These are phyloP conservation scores for Pungitius pungitius DNA, from an alignment of 2,113 vertebrate species.

Conservation along the genomic window DNA sequence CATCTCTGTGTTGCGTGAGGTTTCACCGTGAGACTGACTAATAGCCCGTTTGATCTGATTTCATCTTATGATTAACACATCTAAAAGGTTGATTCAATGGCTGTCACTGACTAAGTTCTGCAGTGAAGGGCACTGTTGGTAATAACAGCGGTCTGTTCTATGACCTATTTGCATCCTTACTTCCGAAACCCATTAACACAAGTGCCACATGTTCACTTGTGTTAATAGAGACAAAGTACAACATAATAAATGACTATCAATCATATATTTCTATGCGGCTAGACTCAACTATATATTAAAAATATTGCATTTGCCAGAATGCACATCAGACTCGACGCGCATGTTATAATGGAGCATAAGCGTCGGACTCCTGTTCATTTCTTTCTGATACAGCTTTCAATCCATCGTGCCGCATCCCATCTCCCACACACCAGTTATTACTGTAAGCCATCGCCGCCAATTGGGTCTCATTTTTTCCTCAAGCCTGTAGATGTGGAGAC, in stretches of 20 bases:
- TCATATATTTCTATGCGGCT: conserved; percentile 12
- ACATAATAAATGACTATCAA: conserved; percentile 5
- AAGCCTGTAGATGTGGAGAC: conserved; percentile 10
- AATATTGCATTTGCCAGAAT: conserved; percentile 62
- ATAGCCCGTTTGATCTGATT: neutral
- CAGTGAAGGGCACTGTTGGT: neutral
- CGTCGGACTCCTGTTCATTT: conserved; percentile 53
- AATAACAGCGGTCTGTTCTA: neutral
- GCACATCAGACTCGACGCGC: conserved; percentile 51
- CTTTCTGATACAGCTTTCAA: conserved; percentile 45
- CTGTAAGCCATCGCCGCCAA: conserved; percentile 42
- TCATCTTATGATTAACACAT: neutral
- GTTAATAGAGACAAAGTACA: conserved; percentile 14
- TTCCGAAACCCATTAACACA: neutral
- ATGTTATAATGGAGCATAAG: conserved; percentile 31
- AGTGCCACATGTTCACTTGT: conserved; percentile 6
- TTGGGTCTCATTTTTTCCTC: conserved; percentile 42
- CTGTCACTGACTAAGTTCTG: neutral
- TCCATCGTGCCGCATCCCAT: conserved; percentile 14
- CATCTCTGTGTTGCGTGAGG: neutral
- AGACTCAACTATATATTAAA: conserved; percentile 16
- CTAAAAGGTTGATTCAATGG: neutral
- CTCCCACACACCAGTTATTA: conserved; percentile 47
- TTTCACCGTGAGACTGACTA: neutral
- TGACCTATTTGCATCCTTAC: neutral